A percentile compares a stretch with the other conserved stretches of the same genome.
Evolutionary conservation across 1,140 invertebrate genomes (phyloP).

Genomic region (Diprion similis): DNA sequence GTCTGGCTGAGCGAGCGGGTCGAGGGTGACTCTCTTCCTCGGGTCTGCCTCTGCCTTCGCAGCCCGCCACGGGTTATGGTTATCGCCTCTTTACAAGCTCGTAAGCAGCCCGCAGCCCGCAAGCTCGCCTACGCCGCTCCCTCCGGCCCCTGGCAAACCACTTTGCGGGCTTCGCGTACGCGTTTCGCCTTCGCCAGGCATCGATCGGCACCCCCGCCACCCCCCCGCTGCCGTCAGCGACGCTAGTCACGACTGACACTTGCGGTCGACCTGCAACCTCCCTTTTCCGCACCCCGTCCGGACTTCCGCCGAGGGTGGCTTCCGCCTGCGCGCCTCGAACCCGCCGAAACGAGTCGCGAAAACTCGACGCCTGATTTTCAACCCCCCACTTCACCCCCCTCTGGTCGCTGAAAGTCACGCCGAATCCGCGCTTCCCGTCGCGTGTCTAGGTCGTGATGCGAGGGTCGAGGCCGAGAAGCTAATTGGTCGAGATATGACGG

Average conservation of each 20-base stretch:
- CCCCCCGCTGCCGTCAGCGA: background rate
- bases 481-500: no score
- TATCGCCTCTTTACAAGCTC: conserved; percentile 59
- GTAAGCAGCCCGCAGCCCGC: conserved; percentile 53
- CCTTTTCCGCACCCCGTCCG: background rate
- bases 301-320: conserved; percentile 12
- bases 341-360: background rate
- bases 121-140: conserved; percentile 33
- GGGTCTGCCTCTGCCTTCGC: conserved; percentile 18
- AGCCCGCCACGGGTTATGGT: conserved; percentile 43
- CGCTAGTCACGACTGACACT: background rate
- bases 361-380: conserved; percentile 1
- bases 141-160: conserved; percentile 36
- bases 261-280: conserved; percentile 10
- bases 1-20: conserved; percentile 5
- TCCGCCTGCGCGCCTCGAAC: conserved; percentile 12
- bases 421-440: no score
- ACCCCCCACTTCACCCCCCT: background rate
- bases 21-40: conserved; percentile 10
- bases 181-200: conserved; percentile 21
- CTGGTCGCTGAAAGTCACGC: no score
- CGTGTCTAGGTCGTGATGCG: no score
- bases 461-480: no score
- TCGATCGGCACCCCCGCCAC: conserved; percentile 19
- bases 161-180: conserved; percentile 41